Conservation (phyloP, 92 coral and sea anemone genomes). For the Heliopora coerulea region DNA sequence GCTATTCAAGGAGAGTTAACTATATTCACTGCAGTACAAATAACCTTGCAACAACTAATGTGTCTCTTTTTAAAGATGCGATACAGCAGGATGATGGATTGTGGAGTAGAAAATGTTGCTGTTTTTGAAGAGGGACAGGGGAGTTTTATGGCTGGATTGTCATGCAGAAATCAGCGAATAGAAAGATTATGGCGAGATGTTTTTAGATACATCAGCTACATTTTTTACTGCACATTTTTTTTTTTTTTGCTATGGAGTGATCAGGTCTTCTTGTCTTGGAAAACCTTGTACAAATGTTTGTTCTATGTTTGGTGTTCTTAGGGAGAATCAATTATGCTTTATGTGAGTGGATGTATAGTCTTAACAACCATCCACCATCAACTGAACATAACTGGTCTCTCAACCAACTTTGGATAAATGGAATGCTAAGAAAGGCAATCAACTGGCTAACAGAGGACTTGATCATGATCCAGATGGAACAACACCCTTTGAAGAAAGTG, state of each 20-base stretch:
- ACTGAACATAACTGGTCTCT: conserved; percentile 61
- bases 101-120: conserved; percentile 73
- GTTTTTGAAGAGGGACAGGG: conserved; percentile 28
- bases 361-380: conserved; percentile 52
- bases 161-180: conserved; percentile 32
- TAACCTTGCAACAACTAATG: conserved; percentile 62
- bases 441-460: conserved; percentile 44
- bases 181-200: conserved; percentile 51
- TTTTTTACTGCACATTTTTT: conserved; percentile 50
- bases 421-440: conserved; percentile 57
- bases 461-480: conserved; percentile 58
- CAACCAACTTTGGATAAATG: conserved; percentile 67
- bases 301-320: conserved; percentile 39
- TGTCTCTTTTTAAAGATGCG: conserved; percentile 53
- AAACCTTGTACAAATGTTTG: conserved; percentile 46
- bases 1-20: conserved; percentile 63
- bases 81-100: conserved; percentile 58
- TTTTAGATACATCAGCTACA: conserved; percentile 41
- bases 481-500: conserved; percentile 46
- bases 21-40: conserved; percentile 68
- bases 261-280: conserved; percentile 38
- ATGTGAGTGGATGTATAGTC: conserved; percentile 51
- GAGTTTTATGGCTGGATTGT: conserved; percentile 44
- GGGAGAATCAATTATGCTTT: conserved; percentile 49
- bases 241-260: conserved; percentile 55